Base-by-base conservation (phyloP, 1,140 invertebrate genomes). In the Drosophila nebulosa region DNA sequence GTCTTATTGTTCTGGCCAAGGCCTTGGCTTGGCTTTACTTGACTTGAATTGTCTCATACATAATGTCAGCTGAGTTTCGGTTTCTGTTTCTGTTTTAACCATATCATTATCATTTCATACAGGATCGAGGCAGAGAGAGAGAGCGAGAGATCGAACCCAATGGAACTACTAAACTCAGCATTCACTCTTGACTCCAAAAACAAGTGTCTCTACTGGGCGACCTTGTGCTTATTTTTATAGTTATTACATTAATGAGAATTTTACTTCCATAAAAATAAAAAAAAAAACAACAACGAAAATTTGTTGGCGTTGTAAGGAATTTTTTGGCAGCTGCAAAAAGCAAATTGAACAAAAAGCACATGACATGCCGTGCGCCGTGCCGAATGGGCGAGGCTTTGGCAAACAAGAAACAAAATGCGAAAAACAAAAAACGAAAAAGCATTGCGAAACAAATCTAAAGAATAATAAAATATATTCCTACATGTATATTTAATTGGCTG, bases 201-300 rank as follows among this genome's bases (percentile, higher is more conserved):
- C 69, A 79, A 75, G 75, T 79, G 39, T 46, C 39, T 46, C 7
- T 46, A 46, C 16, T 46, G 56, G 79, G 35, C 71, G 81, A 84
- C 80, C 80, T 84, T 84, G 80, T 86, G 76, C 78, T 32, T 61
- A 78, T 83, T 81, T 55, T 71, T 46, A 12, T 39, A 18, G 30
- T 27, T 63, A 63, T 69, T 78, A 62, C 56, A 77, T 86, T 86
- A 80, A 72, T 59, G 73, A 86, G 69, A 85, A 85, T 59, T 77
- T 79, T 64, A 69, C 66, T 59, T 66, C 16, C 39, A 46, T 46
- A 21, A 46, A 14, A 46, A 46, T n/a, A 14, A 35, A 1, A 35
- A n/a, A 1, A 35, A 35, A 12, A 35, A 1, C 32, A 39, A 10
- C 39, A 46, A 21, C 39, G 18, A 10, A 18, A 46, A 16, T 46